Base-by-base conservation (phyloP, 2,797 vertebrate species). In the Coendou prehensilis region DNA sequence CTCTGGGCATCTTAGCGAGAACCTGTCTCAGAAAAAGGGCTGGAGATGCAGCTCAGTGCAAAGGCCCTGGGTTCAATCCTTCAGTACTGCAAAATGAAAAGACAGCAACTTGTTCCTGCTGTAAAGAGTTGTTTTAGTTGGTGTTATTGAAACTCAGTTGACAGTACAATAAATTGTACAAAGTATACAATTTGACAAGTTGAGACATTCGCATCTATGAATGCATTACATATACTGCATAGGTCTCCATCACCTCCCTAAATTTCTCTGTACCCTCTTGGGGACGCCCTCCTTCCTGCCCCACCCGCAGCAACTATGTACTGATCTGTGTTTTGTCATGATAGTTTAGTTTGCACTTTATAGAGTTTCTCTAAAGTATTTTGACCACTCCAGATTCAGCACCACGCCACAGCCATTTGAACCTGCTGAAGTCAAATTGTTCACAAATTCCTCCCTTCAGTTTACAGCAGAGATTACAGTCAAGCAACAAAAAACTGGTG, bases 131-230 rank as follows among this genome's bases (percentile, higher is more conserved):
- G 52, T 73, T 84, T 90, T 14, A 13, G 93, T 56, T 52, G 1
- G 7, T 45, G 88, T 91, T 93, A 93, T 87, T 95, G 54, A 91
- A 84, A 93, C 87, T 64, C 20, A 93, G 79, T 71, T 87, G 69
- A 89, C 52, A 64, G 10, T 82, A 78, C 15, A 86, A 63, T 89
- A 81, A 94, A 76, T 85, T 82, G n/a, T 59, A 86, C 90, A 90
- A 18, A 13, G 54, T 22, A 41, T 37, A 75, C 30, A 82, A 1
- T 67, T 82, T 91, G 69, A 4, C 82, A 89, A 90, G 28, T 89
- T 94, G 75, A 82, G n/a, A 67, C 45, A 80, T 23, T 71, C 30
- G 9, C 30, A 73, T n/a, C 28, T 52, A 30, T 75, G 71, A 95
- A 95, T 83, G n/a, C 23, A 91, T 83, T 64, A 78, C 57, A 95